phyloP scores from a whole-genome alignment of 2,888 invertebrate genomes.

The Drosophila melanosoma region DNA sequence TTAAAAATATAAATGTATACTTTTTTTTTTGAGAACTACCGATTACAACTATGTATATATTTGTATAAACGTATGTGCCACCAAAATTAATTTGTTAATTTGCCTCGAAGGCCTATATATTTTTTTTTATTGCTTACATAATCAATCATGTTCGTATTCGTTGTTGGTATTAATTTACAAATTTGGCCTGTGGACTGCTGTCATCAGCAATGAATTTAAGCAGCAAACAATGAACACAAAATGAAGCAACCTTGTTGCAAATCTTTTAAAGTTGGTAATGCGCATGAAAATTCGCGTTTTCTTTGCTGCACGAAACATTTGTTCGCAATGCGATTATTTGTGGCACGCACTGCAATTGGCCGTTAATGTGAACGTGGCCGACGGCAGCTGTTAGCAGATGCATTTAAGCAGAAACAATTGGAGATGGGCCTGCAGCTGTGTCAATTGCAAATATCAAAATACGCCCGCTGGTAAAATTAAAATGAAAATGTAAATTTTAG shows the following conservation, averaged over 20 bases:
- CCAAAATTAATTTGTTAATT: not conserved
- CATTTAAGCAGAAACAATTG: constrained; percentile 16
- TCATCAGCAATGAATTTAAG: not conserved
- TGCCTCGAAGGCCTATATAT: not conserved
- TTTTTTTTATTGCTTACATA: not conserved
- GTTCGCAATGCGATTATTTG: constrained; percentile 20
- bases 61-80: not conserved
- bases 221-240: not conserved
- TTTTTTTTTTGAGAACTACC: no score
- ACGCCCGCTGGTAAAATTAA: not conserved
- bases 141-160: constrained; percentile 1
- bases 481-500: no score
- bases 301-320: constrained; percentile 6
- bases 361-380: constrained; percentile 26
- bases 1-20: no score
- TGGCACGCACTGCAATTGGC: constrained; percentile 51
- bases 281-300: constrained; percentile 29
- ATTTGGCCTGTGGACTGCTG: not conserved
- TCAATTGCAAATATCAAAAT: not conserved
- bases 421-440: not conserved
- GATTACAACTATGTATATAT: not conserved
- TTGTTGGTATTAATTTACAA: not conserved
- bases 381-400: constrained; percentile 28
- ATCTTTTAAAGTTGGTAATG: not conserved
- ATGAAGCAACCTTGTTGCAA: constrained; percentile 10